Evolutionary conservation across 2,888 invertebrate species (phyloP).

Genomic region (Hirtodrosophila histrioides): DNA sequence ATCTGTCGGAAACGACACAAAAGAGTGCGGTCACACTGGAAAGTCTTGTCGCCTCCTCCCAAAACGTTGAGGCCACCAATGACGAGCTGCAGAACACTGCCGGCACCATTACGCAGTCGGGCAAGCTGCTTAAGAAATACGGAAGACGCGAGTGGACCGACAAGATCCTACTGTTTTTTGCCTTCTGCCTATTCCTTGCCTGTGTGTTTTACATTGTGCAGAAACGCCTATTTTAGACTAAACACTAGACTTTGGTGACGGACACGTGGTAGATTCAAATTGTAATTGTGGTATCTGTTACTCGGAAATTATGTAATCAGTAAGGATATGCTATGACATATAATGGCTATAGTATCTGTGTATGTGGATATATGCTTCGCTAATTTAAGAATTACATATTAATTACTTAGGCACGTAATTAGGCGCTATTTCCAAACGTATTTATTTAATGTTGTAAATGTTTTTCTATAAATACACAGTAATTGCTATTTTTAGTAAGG

Average conservation of each 20-base stretch:
- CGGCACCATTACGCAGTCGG: conserved; percentile 94
- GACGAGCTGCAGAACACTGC: conserved; percentile 94
- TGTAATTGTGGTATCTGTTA: background rate
- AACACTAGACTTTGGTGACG: no score
- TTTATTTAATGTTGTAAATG: conserved; percentile 39
- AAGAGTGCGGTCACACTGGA: conserved; percentile 94
- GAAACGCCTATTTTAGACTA: conserved; percentile 90
- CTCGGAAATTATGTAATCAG: background rate
- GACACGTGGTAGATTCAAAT: background rate
- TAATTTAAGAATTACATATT: conserved; percentile 34
- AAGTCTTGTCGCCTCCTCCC: conserved; percentile 89
- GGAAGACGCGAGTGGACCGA: conserved; percentile 97
- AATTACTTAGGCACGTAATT: conserved; percentile 37
- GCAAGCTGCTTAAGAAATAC: conserved; percentile 96
- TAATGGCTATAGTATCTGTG: conserved; percentile 12
- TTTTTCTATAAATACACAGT: conserved; percentile 12
- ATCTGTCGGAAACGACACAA: conserved; percentile 93
- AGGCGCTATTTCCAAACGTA: conserved; percentile 40
- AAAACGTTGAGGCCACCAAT: conserved; percentile 90
- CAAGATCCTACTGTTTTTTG: conserved; percentile 94
- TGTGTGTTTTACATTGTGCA: conserved; percentile 97
- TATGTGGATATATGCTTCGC: conserved; percentile 35
- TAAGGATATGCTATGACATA: conserved; percentile 23
- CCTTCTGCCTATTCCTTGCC: conserved; percentile 94
- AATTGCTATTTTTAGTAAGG: conserved; percentile 53